phyloP scores from a whole-genome alignment of 2,797 vertebrate genomes.

The Psittacula derbiana region DNA sequence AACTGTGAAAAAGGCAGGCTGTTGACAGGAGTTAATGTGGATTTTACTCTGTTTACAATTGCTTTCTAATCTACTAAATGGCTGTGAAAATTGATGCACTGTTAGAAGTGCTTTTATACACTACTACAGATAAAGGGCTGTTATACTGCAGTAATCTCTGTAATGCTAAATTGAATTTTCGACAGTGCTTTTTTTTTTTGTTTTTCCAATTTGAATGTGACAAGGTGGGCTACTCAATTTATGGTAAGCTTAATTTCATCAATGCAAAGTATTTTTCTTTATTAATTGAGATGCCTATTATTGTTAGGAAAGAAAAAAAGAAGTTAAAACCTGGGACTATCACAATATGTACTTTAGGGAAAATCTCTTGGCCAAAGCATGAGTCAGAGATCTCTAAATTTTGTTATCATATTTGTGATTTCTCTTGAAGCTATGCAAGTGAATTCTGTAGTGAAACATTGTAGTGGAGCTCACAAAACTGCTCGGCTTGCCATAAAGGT shows the following conservation, averaged over 20 bases:
- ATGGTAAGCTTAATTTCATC: conserved; percentile 59
- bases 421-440: neutral
- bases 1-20: conserved; percentile 79
- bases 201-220: conserved; percentile 63
- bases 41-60: conserved; percentile 81
- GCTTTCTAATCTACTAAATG: conserved; percentile 84
- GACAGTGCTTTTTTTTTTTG: conserved; percentile 32
- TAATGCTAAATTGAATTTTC: conserved; percentile 76
- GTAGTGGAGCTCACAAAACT: neutral
- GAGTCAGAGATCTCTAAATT: neutral
- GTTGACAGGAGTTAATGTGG: conserved; percentile 81
- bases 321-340: neutral
- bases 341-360: neutral
- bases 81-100: conserved; percentile 81
- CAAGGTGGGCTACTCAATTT: conserved; percentile 55
- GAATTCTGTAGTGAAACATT: neutral
- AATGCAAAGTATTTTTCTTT: conserved; percentile 45
- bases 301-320: neutral
- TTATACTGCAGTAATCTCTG: conserved; percentile 69
- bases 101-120: conserved; percentile 77
- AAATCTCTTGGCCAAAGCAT: neutral
- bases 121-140: conserved; percentile 69
- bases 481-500: neutral
- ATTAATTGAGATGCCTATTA: conserved; percentile 51
- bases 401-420: neutral